Percentiles rank a stretch among this genome's conserved stretches.
Evolutionary conservation across 2,797 vertebrate genomes (phyloP).

Genomic region (Pitangus sulphuratus): DNA sequence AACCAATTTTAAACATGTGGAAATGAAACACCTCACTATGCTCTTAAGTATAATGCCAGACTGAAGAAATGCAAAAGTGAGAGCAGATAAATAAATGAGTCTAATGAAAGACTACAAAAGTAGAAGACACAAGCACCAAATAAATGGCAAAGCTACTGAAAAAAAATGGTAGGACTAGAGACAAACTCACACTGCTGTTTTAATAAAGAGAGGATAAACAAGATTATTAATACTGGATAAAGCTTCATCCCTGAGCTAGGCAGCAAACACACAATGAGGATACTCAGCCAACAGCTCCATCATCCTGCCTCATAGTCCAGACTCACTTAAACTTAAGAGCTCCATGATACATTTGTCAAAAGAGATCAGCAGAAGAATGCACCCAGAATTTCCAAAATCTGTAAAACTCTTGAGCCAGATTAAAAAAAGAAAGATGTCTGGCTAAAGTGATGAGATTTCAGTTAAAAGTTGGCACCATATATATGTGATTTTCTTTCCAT

Average conservation of each 20-base stretch:
- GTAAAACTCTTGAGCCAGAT: neutral
- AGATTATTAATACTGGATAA: neutral
- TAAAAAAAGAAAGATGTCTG: neutral
- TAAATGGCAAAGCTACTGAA: neutral
- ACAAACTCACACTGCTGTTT: neutral
- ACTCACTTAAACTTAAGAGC: neutral
- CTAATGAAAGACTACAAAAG: neutral
- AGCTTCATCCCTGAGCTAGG: neutral
- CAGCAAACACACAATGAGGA: neutral
- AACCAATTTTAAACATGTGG: neutral
- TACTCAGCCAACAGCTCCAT: neutral
- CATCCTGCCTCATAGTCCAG: neutral
- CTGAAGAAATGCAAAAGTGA: neutral
- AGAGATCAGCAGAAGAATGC: neutral
- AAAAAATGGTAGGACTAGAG: neutral
- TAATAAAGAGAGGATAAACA: neutral
- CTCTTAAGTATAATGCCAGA: neutral
- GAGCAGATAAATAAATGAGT: neutral
- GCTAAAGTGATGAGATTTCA: neutral
- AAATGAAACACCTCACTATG: slow-evolving; percentile 36
- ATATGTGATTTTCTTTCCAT: neutral
- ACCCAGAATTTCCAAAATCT: neutral
- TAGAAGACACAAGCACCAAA: neutral
- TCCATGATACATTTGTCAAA: neutral
- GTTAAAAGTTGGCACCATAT: neutral